A percentile compares a stretch with the other conserved stretches of the same genome.
These are phyloP conservation scores for Coenonympha glycerion DNA, from an alignment of 2,888 invertebrate genomes.

Conservation along the genomic window DNA sequence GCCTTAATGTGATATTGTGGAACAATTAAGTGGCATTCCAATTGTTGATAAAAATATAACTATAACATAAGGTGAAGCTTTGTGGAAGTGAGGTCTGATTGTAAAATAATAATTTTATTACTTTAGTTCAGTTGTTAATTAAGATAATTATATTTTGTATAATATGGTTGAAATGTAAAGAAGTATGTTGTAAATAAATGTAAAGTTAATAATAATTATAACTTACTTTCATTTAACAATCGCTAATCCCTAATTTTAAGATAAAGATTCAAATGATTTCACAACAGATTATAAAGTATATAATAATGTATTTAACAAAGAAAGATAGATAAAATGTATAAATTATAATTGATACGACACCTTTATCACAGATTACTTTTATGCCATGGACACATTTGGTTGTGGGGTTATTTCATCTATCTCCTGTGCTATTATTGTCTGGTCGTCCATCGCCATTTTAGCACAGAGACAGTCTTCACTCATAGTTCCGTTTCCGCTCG, in stretches of 20 bases:
- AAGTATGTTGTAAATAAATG: constrained; percentile 74
- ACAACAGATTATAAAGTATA: too few species aligned
- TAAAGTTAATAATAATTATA: constrained; percentile 57
- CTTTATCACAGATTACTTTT: constrained; percentile 17
- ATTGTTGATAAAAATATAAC: constrained; percentile 44
- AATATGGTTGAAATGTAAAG: constrained; percentile 74
- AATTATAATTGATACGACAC: neutral
- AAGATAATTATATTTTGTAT: constrained; percentile 75
- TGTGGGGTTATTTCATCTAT: constrained; percentile 63
- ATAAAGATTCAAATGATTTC: too few species aligned
- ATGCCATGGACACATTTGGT: constrained; percentile 33
- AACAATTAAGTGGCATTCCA: constrained; percentile 52
- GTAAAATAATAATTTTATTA: constrained; percentile 65
- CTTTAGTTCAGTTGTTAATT: constrained; percentile 67
- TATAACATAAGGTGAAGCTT: constrained; percentile 51
- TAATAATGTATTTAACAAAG: neutral
- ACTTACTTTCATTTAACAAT: neutral
- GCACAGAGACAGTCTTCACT: constrained; percentile 63
- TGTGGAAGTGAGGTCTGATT: constrained; percentile 65
- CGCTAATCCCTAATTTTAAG: neutral
- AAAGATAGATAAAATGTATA: neutral
- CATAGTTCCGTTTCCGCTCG: constrained; percentile 54
- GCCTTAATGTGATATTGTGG: constrained; percentile 65
- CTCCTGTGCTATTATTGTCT: constrained; percentile 52
- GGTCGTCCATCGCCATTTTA: constrained; percentile 57